A percentile compares a stretch with the other conserved stretches of the same genome.
phyloP scores from a whole-genome alignment of 92 coral and sea anemone genomes.

The Phymanthus crucifer region DNA sequence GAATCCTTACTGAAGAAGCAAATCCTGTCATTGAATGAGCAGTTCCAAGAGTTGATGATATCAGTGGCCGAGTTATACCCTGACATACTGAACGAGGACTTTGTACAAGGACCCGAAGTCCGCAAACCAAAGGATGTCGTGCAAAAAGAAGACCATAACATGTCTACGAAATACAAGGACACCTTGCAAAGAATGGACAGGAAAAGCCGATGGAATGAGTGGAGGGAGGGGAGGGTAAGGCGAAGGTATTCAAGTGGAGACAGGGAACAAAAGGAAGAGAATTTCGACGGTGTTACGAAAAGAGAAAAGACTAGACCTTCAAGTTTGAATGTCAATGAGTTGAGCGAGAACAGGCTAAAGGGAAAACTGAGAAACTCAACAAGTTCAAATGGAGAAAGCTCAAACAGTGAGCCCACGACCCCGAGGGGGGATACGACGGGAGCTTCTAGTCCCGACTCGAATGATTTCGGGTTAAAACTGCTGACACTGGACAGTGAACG shows the following conservation, averaged over 20 bases:
- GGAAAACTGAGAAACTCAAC: not conserved
- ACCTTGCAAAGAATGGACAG: not conserved
- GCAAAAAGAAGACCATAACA: not conserved
- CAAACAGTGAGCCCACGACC: not conserved
- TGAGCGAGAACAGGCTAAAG: not conserved
- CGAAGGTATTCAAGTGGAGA: conserved; percentile 25
- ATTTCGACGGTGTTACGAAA: not conserved
- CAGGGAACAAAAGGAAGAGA: conserved; percentile 2
- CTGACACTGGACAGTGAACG: conserved; percentile 49
- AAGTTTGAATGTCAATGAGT: conserved; percentile 18
- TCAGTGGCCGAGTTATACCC: conserved; percentile 69
- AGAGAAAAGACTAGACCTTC: conserved; percentile 11
- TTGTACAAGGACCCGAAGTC: conserved; percentile 33
- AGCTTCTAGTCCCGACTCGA: conserved; percentile 3
- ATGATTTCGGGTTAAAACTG: conserved; percentile 4
- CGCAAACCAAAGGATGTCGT: not conserved
- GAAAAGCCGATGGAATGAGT: conserved; percentile 32
- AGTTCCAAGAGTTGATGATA: conserved; percentile 62
- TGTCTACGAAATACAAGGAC: not conserved
- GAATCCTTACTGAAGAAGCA: conserved; percentile 65
- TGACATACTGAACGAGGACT: conserved; percentile 55
- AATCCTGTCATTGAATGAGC: conserved; percentile 62
- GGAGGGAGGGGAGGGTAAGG: conserved; percentile 18
- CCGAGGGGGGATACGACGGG: not conserved
- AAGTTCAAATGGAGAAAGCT: not conserved